Conservation (phyloP, 2,113 vertebrate genomes). For the Chunga burmeisteri region DNA sequence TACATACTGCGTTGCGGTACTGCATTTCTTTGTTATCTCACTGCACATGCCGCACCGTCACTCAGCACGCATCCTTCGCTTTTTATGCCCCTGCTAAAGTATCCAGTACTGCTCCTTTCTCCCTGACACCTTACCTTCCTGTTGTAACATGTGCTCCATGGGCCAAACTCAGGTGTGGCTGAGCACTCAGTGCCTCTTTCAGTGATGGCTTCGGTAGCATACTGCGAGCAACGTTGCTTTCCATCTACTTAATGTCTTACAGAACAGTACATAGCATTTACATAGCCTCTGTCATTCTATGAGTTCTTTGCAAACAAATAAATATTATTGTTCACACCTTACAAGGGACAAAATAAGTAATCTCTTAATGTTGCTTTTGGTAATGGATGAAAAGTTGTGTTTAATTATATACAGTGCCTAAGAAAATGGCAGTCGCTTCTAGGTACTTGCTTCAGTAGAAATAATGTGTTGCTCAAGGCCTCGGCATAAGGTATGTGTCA, state of each 20-base stretch:
- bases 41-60: rapidly evolving
- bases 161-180: not conserved
- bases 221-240: not conserved
- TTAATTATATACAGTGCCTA: not conserved
- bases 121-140: not conserved
- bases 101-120: not conserved
- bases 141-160: rapidly evolving
- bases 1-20: not conserved
- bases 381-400: not conserved
- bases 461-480: not conserved
- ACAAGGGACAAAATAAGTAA: not conserved
- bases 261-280: not conserved
- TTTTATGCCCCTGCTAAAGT: not conserved
- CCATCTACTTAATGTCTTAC: not conserved
- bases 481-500: rapidly evolving
- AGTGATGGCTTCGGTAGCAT: not conserved
- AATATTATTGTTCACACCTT: not conserved
- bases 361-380: not conserved
- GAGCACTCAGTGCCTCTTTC: not conserved
- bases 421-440: not conserved
- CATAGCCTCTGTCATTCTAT: not conserved
- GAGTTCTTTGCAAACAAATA: not conserved
- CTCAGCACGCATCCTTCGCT: not conserved
- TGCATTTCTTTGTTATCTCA: not conserved
- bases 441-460: not conserved